phyloP scores from a whole-genome alignment of 2,888 invertebrate species.

The Galerucella pusilla region DNA sequence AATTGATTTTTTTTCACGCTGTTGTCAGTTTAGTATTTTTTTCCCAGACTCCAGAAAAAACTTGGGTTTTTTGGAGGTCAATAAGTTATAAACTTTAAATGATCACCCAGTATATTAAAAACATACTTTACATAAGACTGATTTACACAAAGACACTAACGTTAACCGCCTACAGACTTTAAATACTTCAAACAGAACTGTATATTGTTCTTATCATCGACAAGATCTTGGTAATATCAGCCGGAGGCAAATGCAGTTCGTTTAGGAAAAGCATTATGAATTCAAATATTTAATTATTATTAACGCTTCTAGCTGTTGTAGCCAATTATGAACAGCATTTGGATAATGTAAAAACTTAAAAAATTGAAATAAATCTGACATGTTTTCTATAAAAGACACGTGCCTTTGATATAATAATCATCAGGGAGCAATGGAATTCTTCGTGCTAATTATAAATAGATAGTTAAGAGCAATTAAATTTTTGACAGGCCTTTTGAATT shows the following conservation, averaged over 20 bases:
- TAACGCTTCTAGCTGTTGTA: not conserved
- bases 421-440: not conserved
- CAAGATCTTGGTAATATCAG: not conserved
- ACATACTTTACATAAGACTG: not conserved
- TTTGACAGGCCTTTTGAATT: too few species aligned
- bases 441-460: too few species aligned
- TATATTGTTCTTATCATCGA: not conserved
- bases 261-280: not conserved
- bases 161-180: not conserved
- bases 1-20: too few species aligned
- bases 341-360: not conserved
- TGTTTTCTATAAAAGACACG: not conserved
- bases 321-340: not conserved
- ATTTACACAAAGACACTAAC: not conserved
- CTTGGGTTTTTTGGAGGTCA: too few species aligned
- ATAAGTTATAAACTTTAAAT: too few species aligned
- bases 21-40: too few species aligned
- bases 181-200: conserved; percentile 4
- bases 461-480: too few species aligned
- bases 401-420: not conserved
- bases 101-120: not conserved
- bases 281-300: conserved; percentile 13
- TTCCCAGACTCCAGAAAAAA: too few species aligned
- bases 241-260: not conserved
- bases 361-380: not conserved